Base-by-base conservation (phyloP, 37 sponge, comb jelly and placozoan genomes). In the Chondrilla cf. caribensis region DNA sequence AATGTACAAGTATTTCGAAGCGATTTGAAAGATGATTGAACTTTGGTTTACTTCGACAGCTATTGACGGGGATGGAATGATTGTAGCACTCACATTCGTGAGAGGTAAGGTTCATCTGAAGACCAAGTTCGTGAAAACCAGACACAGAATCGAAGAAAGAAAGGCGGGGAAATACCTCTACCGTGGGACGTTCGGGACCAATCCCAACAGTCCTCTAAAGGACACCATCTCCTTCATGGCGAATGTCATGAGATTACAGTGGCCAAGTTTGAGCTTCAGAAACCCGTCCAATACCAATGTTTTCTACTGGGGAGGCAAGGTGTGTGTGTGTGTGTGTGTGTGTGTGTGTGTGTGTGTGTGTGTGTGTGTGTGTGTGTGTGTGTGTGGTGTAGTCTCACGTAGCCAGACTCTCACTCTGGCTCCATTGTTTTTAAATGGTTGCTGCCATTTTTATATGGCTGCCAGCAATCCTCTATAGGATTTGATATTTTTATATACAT, bases 31-130 rank as follows among this genome's bases (percentile, higher is more conserved):
- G n/a, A n/a, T n/a, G n/a, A n/a, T n/a, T n/a, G n/a, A n/a, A n/a
- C n/a, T n/a, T n/a, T n/a, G n/a, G n/a, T n/a, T n/a, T n/a, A n/a
- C n/a, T n/a, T n/a, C 5, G 24, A 15, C 38, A 93, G 94, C 96
- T 31, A 95, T 95, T 86, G 96, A 95, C 79, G 96, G 96, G n/a
- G 96, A 95, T 85, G 96, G 96, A 29, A 95, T 95, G 93, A 81
- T 95, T 11, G 84, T 89, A 9, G 93, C 93, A 4, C 75, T 95
- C 38, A 88, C 93, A 2, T 95, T 95, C 71, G 58, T 84, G 37
- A 78, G 83, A 70, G 96, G 96, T 1, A 38, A 81, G 17, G 93
- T 92, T 2, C 96, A 95, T 59, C 83, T 95, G 15, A 86, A 85
- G 58, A 75, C 68, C 38, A 78, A 62, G 18, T 95, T 95, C 84